Conservation (phyloP, 2,113 vertebrate genomes). For the Saccopteryx leptura region DNA sequence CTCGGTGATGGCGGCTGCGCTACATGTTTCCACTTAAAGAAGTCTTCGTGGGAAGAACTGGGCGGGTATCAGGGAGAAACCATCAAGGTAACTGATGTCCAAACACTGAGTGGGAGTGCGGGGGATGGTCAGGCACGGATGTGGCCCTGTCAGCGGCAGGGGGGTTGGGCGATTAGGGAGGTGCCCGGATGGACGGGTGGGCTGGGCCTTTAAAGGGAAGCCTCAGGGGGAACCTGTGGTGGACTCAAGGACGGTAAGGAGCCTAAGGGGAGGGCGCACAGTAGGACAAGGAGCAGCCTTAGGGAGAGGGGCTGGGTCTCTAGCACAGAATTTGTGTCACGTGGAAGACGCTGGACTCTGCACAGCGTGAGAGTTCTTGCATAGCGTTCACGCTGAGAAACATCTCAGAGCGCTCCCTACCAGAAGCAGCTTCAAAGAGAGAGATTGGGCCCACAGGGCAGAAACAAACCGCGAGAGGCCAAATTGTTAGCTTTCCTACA, state of each 20-base stretch:
- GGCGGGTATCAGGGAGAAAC: neutral
- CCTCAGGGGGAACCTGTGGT: too few species aligned
- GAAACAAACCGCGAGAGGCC: neutral
- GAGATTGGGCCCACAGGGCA: neutral
- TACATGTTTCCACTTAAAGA: neutral
- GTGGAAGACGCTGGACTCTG: neutral
- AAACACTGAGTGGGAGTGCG: neutral
- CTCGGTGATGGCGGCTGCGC: neutral
- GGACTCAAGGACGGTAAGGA: neutral
- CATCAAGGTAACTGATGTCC: neutral
- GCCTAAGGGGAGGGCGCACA: neutral
- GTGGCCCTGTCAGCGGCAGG: neutral
- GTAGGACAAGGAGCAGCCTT: neutral
- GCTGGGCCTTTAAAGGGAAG: too few species aligned
- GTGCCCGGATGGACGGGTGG: too few species aligned
- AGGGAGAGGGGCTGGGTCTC: neutral
- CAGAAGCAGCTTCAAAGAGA: neutral
- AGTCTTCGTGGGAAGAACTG: neutral
- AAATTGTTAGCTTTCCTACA: neutral
- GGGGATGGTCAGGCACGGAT: neutral
- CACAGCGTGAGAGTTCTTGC: neutral
- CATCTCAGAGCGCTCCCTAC: neutral
- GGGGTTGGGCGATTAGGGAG: neutral
- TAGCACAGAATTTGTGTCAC: neutral
- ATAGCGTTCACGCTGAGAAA: neutral